Base-by-base conservation (phyloP, 2,797 vertebrate species). In the Odontamblyopus rebecca region DNA sequence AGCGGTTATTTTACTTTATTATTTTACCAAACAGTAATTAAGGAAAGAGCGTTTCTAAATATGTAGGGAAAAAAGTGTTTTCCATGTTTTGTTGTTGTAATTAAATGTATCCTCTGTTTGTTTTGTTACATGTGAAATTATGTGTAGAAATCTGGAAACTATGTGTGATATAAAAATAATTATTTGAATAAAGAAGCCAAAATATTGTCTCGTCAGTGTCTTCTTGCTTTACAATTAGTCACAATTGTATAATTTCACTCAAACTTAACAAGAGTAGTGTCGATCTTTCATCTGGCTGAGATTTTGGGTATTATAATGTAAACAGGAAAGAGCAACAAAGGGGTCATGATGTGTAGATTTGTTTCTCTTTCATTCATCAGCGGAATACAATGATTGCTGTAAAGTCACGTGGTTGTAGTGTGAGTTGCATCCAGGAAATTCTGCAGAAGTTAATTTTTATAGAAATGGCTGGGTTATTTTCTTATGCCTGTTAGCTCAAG, bases 301-400 rank as follows among this genome's bases (percentile, higher is more conserved):
- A 64, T 60, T 65, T 23, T 57, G 6, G 44, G 18, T 76, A 57
- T 19, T 11, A 19, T 48, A 38, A 76, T 51, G 54, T 67, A n/a
- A 69, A 71, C 54, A 74, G 54, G 56, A 78, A 72, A 73, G 13
- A 51, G 26, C 59, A 27, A 0, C 1, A 15, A 53, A 70, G 67
- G 56, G 32, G 61, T 16, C 63, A 66, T 16, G 72, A 29, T 51
- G 44, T 70, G 23, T n/a, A 32, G 44, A 8, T 77, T 65, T 68
- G 61, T 19, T 72, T 69, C 50, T 67, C 65, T 67, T 51, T 53
- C 26, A 30, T 67, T 53, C 26, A 30, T 67, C 15, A 67, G 65
- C 54, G 65, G 18, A 54, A 53, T 12, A 54, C 48, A 53, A 54
- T 67, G 65, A 51, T 51, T 50, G 54, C 54, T 41, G 32, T 23